Base-by-base conservation (phyloP, 2,888 invertebrate species). In the Metacarcinus magister region DNA sequence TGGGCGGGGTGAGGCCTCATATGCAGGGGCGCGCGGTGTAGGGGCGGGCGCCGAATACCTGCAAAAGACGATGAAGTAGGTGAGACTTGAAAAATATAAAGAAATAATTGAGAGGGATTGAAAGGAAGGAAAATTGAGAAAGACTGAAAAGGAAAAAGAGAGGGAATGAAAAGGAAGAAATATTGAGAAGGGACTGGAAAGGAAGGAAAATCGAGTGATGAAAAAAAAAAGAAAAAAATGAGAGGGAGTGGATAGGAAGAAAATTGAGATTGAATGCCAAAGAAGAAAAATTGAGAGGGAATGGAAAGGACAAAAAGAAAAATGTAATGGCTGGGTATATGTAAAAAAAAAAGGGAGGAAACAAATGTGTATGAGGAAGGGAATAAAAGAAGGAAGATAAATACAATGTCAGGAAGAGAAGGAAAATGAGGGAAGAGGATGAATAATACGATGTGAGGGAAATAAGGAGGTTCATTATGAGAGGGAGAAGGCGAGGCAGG, bases 31-130 rank as follows among this genome's bases (percentile, higher is more conserved):
- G 28, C 48, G 92, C 1, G 46, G 92, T 2, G 92, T 28, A n/a
- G 92, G 92, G 82, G 28, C 82, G 28, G 82, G 82, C 54, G 92
- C 92, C 0, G 92, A 92, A 54, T 92, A 92, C 48, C 92, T 92
- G 92, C 10, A 43, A 54, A 28, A 43, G 48, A 10, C n/a, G 48
- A 48, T 0, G 48, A 28, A 28, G 48, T 32, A 0, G 82, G 28
- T 32, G 28, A 32, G 7, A 10, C 8, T 32, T n/a, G 67, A 67
- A 23, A 5, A 19, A 67, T 13, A n/a, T 16, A n/a, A 67, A 7
- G 19, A n/a, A 5, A 67, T 2, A 67, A 67, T 13, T 23, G 5
- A 23, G 19, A 19, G 3, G 19, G 19, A 67, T 67, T 13, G 67
- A 67, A 67, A 23, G 19, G 19, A 67, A 13, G 67, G 67, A 19